Evolutionary conservation across 1,140 invertebrate species (phyloP), one percentile per base, ranked within the genome.

Genomic region (Elymnias hypermnestra): DNA sequence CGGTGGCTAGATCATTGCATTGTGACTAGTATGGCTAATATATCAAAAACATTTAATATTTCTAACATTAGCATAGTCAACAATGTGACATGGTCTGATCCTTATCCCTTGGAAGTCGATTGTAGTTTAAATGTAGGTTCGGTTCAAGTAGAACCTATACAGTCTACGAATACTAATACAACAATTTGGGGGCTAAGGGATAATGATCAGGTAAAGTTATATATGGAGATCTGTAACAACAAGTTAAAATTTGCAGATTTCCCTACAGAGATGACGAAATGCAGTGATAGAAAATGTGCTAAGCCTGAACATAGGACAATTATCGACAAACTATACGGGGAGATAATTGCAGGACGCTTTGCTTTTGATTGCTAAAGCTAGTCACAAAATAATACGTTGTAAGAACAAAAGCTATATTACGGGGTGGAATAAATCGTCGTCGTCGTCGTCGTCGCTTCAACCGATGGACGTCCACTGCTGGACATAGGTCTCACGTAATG

Each of bases 1-100:
- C n/a, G n/a, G n/a, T n/a, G n/a, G n/a, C n/a, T n/a, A n/a, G n/a
- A n/a, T n/a, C n/a, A n/a, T n/a, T n/a, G n/a, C n/a, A n/a, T 12
- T 5, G 15, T 33, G 31, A 14, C 4, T 29, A 3, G 19, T 5
- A 28, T 43, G n/a, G 22, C 40, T 3, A 8, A 13, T 2, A 15
- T 18, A 4, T 14, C 26, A 2, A 29, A n/a, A 6, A 8, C 1
- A n/a, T 19, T 6, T 22, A 21, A 36, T 17, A 9, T 22, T n/a
- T 1, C 9, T 44, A n/a, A n/a, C n/a, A 17, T 44, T 5, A 35
- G 3, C 6, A 22, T 44, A 12, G 8, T 13, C 7, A 33, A 44
- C 5, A 8, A 33, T 33, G 41, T 44, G 0, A 2, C 18, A 5
- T 44, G 41, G 41, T 44, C 41, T 35, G 41, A 44, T 44, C 28